phyloP scores from a whole-genome alignment of 2,888 invertebrate genomes.

The Willowsia nigromaculata region DNA sequence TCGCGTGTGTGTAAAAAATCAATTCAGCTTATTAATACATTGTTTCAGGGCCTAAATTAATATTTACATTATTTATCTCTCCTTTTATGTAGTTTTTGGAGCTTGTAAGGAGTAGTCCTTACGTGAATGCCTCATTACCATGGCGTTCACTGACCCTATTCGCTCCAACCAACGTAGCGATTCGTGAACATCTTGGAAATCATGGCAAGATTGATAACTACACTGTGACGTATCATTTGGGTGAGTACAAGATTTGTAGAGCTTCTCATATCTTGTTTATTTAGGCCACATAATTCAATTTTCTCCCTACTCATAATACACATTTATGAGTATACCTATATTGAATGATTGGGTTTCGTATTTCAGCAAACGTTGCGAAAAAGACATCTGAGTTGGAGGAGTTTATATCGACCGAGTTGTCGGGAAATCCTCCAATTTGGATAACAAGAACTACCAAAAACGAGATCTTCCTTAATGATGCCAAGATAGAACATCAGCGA shows the following conservation, averaged over 20 bases:
- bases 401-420: slow-evolving; percentile 88
- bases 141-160: slow-evolving; percentile 91
- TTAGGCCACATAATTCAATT: background rate
- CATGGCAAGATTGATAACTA: slow-evolving; percentile 76
- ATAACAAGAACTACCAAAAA: slow-evolving; percentile 85
- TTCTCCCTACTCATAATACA: background rate
- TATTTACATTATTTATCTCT: background rate
- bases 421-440: slow-evolving; percentile 92
- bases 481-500: slow-evolving; percentile 83
- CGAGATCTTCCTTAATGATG: slow-evolving; percentile 93
- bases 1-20: no score
- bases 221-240: slow-evolving; percentile 77
- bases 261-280: background rate
- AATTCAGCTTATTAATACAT: no score
- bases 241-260: slow-evolving; percentile 57
- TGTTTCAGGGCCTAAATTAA: background rate
- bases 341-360: no score
- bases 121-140: slow-evolving; percentile 87
- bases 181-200: slow-evolving; percentile 85
- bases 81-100: slow-evolving; percentile 87
- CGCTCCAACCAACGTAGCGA: slow-evolving; percentile 92
- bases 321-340: background rate
- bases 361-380: slow-evolving; percentile 88
- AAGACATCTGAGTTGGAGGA: slow-evolving; percentile 83
- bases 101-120: slow-evolving; percentile 86